Percentiles rank a stretch among this genome's conserved stretches.
Evolutionary conservation across 2,797 vertebrate genomes (phyloP).

Genomic region (Gymnocypris eckloni): DNA sequence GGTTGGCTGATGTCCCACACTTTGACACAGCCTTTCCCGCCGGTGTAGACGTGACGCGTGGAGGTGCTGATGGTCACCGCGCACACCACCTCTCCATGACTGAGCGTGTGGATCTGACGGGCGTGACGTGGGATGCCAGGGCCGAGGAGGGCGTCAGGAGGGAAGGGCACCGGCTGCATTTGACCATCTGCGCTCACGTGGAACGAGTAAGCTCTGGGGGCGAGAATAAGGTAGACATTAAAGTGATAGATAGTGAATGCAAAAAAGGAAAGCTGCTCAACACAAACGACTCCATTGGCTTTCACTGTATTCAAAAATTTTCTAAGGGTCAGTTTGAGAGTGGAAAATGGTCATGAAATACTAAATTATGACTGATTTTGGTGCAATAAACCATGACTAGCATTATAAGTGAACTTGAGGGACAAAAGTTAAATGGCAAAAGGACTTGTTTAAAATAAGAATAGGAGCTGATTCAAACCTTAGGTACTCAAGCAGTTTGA

Average conservation of each 20-base stretch:
- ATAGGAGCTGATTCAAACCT: background rate
- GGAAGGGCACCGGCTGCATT: slow-evolving; percentile 87
- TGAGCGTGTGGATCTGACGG: too few species aligned
- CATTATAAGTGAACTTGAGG: background rate
- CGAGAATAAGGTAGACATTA: background rate
- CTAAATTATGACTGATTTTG: background rate
- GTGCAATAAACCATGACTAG: background rate
- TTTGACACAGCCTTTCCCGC: slow-evolving; percentile 96
- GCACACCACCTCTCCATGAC: too few species aligned
- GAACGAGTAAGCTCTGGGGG: slow-evolving; percentile 82
- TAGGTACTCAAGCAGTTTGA: slow-evolving; percentile 14
- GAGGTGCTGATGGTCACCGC: slow-evolving; percentile 99
- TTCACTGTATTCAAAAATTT: background rate
- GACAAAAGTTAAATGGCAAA: background rate
- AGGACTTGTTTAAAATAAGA: background rate
- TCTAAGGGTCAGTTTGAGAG: background rate
- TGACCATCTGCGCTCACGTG: slow-evolving; percentile 84
- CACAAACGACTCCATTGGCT: background rate
- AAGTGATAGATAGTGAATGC: background rate
- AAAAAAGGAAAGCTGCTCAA: background rate
- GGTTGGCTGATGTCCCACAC: slow-evolving; percentile 99
- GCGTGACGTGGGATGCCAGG: too few species aligned
- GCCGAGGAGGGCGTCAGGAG: too few species aligned
- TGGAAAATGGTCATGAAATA: background rate
- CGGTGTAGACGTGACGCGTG: slow-evolving; percentile 94